phyloP scores from a whole-genome alignment of 1,140 invertebrate species.

The Metopolophium dirhodum region DNA sequence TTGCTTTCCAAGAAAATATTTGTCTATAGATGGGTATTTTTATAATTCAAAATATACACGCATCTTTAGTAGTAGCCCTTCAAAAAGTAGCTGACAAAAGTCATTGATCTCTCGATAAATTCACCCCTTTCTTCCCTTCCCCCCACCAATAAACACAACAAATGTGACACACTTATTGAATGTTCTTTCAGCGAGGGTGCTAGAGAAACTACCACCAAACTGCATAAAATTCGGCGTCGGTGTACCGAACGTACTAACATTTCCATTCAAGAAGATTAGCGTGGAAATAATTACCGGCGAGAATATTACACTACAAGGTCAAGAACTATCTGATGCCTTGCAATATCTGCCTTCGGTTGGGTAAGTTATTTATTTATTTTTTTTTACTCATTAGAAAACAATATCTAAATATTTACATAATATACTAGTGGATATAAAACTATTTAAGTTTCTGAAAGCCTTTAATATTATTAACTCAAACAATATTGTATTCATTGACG shows the following conservation, averaged over 20 bases:
- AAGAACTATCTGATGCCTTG: slow-evolving; percentile 69
- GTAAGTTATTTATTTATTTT: slow-evolving; percentile 62
- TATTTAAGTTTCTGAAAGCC: too few relatives aligned
- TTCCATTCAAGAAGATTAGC: slow-evolving; percentile 75
- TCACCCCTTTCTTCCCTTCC: too few relatives aligned
- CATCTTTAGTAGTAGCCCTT: background rate
- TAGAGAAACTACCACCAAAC: slow-evolving; percentile 71
- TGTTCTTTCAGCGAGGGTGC: slow-evolving; percentile 68
- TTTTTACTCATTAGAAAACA: background rate
- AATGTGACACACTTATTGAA: background rate
- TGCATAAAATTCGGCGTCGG: slow-evolving; percentile 78
- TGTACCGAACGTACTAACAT: slow-evolving; percentile 77
- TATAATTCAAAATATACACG: background rate
- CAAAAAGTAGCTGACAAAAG: background rate
- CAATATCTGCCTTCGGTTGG: slow-evolving; percentile 80
- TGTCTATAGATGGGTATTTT: background rate
- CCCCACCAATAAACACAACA: background rate
- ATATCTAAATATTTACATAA: background rate
- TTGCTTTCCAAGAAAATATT: background rate
- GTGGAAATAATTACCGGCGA: slow-evolving; percentile 71
- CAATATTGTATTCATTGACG: too few relatives aligned
- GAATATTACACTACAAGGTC: slow-evolving; percentile 67
- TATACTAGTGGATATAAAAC: background rate
- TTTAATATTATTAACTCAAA: too few relatives aligned
- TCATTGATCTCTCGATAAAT: background rate